These are phyloP conservation scores for Eretmochelys imbricata DNA, from an alignment of 2,113 vertebrate species.

Conservation along the genomic window DNA sequence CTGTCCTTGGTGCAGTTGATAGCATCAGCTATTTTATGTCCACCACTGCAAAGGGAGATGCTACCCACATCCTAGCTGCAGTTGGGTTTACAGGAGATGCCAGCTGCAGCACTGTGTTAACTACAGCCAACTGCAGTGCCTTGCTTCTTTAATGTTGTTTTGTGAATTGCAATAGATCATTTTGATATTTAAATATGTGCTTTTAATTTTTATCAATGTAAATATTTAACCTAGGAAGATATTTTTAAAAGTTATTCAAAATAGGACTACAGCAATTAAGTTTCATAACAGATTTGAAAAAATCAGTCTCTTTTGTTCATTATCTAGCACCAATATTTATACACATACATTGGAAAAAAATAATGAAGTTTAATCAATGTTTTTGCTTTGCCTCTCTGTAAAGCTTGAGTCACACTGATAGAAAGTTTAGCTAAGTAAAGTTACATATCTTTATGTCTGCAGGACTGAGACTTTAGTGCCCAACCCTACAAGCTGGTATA, in stretches of 20 bases:
- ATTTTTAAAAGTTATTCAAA: rapidly evolving
- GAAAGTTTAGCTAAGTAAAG: rapidly evolving
- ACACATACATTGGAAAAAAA: too few relatives aligned
- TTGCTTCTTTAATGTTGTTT: not conserved
- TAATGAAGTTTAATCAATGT: not conserved
- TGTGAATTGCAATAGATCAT: not conserved
- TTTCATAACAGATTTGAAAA: not conserved
- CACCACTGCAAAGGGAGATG: not conserved
- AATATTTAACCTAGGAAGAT: not conserved
- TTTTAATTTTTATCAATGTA: not conserved
- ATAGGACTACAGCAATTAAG: not conserved
- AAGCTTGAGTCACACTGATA: rapidly evolving
- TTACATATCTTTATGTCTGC: rapidly evolving
- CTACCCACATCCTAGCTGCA: not conserved
- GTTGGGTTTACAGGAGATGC: not conserved
- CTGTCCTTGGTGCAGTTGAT: too few relatives aligned
- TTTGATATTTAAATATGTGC: not conserved
- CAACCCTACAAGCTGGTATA: rapidly evolving
- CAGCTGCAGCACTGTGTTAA: not conserved
- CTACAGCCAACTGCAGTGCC: not conserved
- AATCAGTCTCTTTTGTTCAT: rapidly evolving
- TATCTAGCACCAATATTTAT: not conserved
- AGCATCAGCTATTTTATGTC: not conserved
- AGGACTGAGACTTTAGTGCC: not conserved
- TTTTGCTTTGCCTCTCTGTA: too few relatives aligned